Evolutionary conservation across 1,140 invertebrate genomes (phyloP), one percentile per base, ranked within the genome.

Genomic region (Tetramorium parvispinum): DNA sequence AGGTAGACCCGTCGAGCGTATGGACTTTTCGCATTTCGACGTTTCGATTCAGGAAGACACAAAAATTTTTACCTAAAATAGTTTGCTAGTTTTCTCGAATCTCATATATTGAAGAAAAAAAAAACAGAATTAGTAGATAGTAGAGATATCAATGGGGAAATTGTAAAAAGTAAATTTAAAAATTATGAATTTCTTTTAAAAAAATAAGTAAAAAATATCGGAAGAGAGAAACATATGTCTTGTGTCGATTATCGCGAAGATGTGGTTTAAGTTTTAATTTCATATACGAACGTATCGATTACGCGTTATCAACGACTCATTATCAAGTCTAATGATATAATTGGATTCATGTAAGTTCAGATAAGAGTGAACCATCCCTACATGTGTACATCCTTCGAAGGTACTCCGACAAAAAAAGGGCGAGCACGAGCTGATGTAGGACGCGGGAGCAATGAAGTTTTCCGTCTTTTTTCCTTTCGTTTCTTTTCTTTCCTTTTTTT

Each of bases 391-490:
- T 85, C 75, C 16, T 57, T 85, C 2, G 40, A 61, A 46, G 63
- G 32, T 24, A 32, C 18, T 49, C 37, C 65, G 61, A 63, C 66
- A 66, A 85, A 59, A 79, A 78, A 86, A 86, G 37, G 59, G 13
- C 75, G 53, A 82, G 78, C 75, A 61, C 70, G 76, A 78, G 57
- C 51, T 66, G 21, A 46, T 43, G 24, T 40, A 13, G n/a, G 68
- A n/a, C 6, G 57, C 18, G 59, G 40, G 75, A 65, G 85, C 79
- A 83, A 88, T 86, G 57, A 77, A 88, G 76, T 85, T 88, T 87
- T 70, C 79, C 65, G 63, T 43, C 77, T 73, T 77, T 89, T 63
- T 63, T 37, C 10, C 73, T n/a, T 5, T 59, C 49, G 65, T 57
- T 78, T 83, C 55, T 88, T 78, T 85, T 86, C 71, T 83, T 46